Percentiles rank a stretch among this genome's conserved stretches.
phyloP scores from a whole-genome alignment of 2,888 invertebrate genomes.

The Synergus japonicus region DNA sequence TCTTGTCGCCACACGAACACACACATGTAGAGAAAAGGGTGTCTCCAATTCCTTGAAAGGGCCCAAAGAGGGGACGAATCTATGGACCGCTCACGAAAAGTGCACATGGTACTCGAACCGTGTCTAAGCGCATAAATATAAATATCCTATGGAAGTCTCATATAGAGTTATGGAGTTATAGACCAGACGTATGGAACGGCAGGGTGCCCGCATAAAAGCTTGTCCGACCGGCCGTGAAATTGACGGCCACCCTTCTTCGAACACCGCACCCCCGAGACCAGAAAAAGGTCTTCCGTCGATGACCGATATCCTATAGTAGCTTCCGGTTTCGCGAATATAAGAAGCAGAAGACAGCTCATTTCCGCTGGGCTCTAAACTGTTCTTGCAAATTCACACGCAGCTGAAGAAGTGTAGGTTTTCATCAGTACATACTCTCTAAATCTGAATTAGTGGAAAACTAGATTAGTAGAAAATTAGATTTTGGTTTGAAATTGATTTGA shows the following conservation, averaged over 20 bases:
- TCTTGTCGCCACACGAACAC: not conserved
- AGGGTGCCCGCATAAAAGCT: conserved; percentile 58
- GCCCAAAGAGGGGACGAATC: not conserved
- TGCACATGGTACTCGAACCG: conserved; percentile 57
- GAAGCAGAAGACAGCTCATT: conserved; percentile 10
- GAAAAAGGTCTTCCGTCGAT: conserved; percentile 48
- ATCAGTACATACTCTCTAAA: too few relatives aligned
- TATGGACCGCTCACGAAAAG: conserved; percentile 3
- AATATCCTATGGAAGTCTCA: conserved; percentile 63
- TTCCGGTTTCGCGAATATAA: conserved; percentile 12
- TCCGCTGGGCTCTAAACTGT: not conserved
- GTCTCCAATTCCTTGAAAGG: conserved; percentile 16
- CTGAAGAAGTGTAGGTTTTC: not conserved
- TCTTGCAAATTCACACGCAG: not conserved
- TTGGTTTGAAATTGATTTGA: too few relatives aligned
- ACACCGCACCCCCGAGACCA: conserved; percentile 47
- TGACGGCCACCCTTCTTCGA: conserved; percentile 67
- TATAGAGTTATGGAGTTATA: conserved; percentile 48
- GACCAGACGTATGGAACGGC: conserved; percentile 41
- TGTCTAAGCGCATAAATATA: conserved; percentile 74
- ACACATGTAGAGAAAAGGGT: not conserved
- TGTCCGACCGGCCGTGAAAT: conserved; percentile 74
- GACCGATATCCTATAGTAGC: conserved; percentile 47
- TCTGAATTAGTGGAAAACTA: too few relatives aligned
- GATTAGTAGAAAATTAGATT: too few relatives aligned